Conservation (phyloP, 2,888 invertebrate genomes). For the Tanypteryx hageni region DNA sequence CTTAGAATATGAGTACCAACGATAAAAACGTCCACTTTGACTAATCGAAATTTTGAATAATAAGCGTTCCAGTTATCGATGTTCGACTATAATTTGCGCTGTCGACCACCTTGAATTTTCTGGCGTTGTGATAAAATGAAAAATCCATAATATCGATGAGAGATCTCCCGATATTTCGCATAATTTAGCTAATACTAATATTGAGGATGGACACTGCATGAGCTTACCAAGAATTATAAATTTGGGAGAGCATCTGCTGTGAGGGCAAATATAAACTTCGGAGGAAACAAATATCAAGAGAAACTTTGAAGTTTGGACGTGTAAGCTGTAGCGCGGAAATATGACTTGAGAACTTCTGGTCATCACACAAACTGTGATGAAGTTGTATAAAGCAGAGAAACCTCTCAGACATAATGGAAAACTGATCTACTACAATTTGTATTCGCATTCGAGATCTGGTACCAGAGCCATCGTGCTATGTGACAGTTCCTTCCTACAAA, state of each 20-base stretch:
- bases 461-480: no score
- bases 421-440: neutral
- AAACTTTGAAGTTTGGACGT: neutral
- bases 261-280: neutral
- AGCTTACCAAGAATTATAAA: neutral
- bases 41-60: neutral
- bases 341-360: slow-evolving; percentile 24
- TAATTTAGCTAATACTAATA: neutral
- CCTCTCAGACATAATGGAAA: neutral
- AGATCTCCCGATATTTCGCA: neutral
- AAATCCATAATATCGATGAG: no score
- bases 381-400: neutral
- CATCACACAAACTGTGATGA: neutral
- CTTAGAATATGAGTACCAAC: neutral
- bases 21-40: neutral
- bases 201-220: neutral
- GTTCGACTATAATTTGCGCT: no score
- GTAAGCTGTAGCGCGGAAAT: neutral
- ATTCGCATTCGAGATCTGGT: neutral
- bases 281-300: neutral
- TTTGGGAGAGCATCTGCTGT: neutral
- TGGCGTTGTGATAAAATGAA: no score
- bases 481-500: no score
- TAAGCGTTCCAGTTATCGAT: no score
- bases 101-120: no score